Base-by-base conservation (phyloP, 2,888 invertebrate species). In the Podabrus alpinus region DNA sequence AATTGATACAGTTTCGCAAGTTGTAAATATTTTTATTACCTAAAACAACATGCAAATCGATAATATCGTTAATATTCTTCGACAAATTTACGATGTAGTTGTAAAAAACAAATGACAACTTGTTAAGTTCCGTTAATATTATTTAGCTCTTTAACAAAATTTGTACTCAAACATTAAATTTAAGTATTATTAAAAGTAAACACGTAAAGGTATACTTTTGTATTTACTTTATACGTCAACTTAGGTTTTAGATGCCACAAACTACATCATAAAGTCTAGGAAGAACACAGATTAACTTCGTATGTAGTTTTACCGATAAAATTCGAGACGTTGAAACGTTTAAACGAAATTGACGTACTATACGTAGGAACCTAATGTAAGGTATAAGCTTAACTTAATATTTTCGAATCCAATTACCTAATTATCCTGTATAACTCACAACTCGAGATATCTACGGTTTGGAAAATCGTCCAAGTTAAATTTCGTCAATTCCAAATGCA, bases 401-500 rank as follows among this genome's bases (percentile, higher is more conserved):
- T 64, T 19, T 21, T 64, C 2, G 62, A 64, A 19, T n/a, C 62
- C 17, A 64, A 64, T 21, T 64, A 19, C 21, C 9, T 21, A 64
- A 64, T 19, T 64, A 45, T 45, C 45, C 21, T 64, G 19, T 19
- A 15, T 19, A 64, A 64, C 62, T 21, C 17, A 19, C 62, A 64
- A 64, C 62, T 64, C 17, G 19, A 64, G 62, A 64, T 17, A 64
- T 45, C 45, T n/a, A n/a, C 13, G 45, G 70, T 24, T 71, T 69
- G 64, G 67, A 73, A 78, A 81, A 79, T 82, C 80, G 79, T 81
- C 81, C 80, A 82, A 82, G 80, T 82, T 82, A 80, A 82, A 80
- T 82, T 80, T 81, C 77, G 77, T 78, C 81, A 80, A 82, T 81
- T 81, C 80, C 80, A 78, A 79, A 81, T 82, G 81, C 81, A 83